phyloP scores from a whole-genome alignment of 2,888 invertebrate species.

The Hybos culiciformis region DNA sequence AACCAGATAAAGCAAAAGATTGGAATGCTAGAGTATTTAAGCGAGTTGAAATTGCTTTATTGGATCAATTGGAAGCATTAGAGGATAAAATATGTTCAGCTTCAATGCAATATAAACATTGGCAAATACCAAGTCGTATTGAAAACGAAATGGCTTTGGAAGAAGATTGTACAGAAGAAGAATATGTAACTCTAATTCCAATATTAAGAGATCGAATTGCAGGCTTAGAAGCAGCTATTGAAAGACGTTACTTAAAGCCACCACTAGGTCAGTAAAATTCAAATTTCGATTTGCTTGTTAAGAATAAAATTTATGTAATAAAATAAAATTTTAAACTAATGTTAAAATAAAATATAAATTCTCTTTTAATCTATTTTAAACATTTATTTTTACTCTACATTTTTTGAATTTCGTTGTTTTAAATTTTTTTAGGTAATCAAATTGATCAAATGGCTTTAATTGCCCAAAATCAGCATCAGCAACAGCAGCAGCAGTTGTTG shows the following conservation, averaged over 20 bases:
- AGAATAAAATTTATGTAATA: no score
- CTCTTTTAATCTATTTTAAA: no score
- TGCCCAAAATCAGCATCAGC: slow-evolving; percentile 31
- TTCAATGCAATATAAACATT: slow-evolving; percentile 82
- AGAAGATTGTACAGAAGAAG: slow-evolving; percentile 36
- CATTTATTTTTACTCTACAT: no score
- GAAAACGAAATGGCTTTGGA: slow-evolving; percentile 40
- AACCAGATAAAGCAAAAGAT: slow-evolving; percentile 27
- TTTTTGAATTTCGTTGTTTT: no score
- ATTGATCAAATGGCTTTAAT: slow-evolving; percentile 48
- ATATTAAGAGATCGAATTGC: slow-evolving; percentile 54
- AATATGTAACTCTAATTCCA: slow-evolving; percentile 42
- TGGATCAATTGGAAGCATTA: slow-evolving; percentile 72
- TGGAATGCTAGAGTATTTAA: slow-evolving; percentile 49
- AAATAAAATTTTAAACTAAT: no score
- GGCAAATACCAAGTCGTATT: slow-evolving; percentile 55
- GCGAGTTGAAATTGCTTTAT: slow-evolving; percentile 64
- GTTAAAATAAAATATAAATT: no score
- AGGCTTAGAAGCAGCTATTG: slow-evolving; percentile 78
- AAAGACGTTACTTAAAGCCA: slow-evolving; percentile 84
- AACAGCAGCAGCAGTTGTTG: slow-evolving; percentile 26
- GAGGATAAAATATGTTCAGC: slow-evolving; percentile 82
- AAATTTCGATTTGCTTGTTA: no score
- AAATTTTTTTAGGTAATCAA: no score
- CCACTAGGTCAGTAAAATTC: no score